Conservation (phyloP, 2,888 invertebrate species). For the Poecilus cupreus region DNA sequence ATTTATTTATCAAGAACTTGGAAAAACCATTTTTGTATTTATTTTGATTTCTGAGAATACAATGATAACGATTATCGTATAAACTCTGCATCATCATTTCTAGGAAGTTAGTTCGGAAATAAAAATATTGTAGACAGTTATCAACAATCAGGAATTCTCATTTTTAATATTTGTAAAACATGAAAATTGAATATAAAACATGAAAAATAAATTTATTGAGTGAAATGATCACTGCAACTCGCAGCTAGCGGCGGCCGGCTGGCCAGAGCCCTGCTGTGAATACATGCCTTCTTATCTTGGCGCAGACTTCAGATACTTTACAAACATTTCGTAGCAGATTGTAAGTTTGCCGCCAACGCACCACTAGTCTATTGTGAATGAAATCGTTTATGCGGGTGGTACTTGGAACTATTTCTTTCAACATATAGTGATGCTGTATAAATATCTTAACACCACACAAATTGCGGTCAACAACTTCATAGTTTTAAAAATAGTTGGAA, state of each 20-base stretch:
- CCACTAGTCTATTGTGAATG: slow-evolving; percentile 1
- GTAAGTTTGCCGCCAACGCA: slow-evolving; percentile 1
- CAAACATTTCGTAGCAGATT: slow-evolving; percentile 8
- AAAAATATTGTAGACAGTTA: too few species aligned
- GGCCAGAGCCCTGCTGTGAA: not conserved
- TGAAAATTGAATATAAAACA: too few species aligned
- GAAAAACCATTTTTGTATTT: slow-evolving; percentile 18
- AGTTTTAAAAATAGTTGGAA: too few species aligned
- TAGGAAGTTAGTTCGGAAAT: not conserved
- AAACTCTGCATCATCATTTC: not conserved
- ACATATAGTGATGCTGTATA: not conserved
- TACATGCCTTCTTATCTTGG: slow-evolving; percentile 29
- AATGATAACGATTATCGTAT: not conserved
- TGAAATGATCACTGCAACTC: not conserved
- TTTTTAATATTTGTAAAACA: too few species aligned
- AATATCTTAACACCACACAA: too few species aligned
- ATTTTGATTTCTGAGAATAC: slow-evolving; percentile 7
- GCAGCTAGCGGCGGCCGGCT: not conserved
- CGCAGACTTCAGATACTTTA: not conserved
- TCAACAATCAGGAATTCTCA: too few species aligned
- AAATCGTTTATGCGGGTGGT: slow-evolving; percentile 10
- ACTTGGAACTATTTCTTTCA: not conserved
- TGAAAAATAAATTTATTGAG: not conserved
- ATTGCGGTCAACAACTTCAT: too few species aligned
- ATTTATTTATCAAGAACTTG: not conserved